A percentile compares a stretch with the other conserved stretches of the same genome.
Conservation (phyloP, 1,140 invertebrate genomes). For the Ephestia elutella region DNA sequence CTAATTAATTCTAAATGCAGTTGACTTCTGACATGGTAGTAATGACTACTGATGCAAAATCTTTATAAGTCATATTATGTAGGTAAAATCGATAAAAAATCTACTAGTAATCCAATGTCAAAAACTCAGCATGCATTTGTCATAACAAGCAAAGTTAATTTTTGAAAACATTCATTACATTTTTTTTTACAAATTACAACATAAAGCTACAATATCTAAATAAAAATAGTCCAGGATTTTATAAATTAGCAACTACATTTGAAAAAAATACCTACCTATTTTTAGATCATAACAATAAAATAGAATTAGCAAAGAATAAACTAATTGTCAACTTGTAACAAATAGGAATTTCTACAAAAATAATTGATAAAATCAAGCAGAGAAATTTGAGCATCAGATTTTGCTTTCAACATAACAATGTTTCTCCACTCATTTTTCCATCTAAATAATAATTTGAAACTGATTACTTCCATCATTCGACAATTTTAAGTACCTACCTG, state of each 20-base stretch:
- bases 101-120: slow-evolving; percentile 18
- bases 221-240: slow-evolving; percentile 25
- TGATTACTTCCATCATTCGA: background rate
- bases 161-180: slow-evolving; percentile 25
- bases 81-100: background rate
- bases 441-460: slow-evolving; percentile 40
- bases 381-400: slow-evolving; percentile 59
- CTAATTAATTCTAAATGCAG: slow-evolving; percentile 1
- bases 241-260: slow-evolving; percentile 44
- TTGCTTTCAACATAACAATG: slow-evolving; percentile 20
- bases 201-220: slow-evolving; percentile 41
- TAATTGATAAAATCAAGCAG: slow-evolving; percentile 42
- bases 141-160: slow-evolving; percentile 41
- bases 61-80: background rate
- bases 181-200: slow-evolving; percentile 27
- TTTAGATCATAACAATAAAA: slow-evolving; percentile 45
- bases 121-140: slow-evolving; percentile 43
- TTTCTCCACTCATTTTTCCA: slow-evolving; percentile 52
- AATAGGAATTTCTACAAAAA: slow-evolving; percentile 33
- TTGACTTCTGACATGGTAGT: slow-evolving; percentile 15
- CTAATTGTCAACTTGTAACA: slow-evolving; percentile 34
- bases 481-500: background rate
- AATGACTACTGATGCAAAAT: slow-evolving; percentile 10
- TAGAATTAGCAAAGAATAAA: slow-evolving; percentile 55
- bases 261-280: slow-evolving; percentile 43